phyloP scores from a whole-genome alignment of 2,888 invertebrate species.

The Cabera pusaria region DNA sequence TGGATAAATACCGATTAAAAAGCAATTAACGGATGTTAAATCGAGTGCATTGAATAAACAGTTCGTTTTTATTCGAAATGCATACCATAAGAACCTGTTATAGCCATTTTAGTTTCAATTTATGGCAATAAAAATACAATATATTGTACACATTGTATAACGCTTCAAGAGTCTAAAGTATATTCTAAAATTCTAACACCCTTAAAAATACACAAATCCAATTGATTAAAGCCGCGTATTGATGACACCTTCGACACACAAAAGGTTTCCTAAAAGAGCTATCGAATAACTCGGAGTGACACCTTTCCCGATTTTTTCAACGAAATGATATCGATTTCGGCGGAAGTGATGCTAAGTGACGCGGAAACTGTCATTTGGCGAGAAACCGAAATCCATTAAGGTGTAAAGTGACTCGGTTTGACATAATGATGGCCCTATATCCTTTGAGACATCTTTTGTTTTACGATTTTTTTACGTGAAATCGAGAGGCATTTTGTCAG shows the following conservation, averaged over 20 bases:
- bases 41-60: no score
- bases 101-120: no score
- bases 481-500: slow-evolving; percentile 14
- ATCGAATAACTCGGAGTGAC: slow-evolving; percentile 35
- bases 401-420: slow-evolving; percentile 68
- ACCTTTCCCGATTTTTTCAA: slow-evolving; percentile 63
- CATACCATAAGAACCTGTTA: no score
- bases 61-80: no score
- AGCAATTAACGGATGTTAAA: no score
- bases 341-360: slow-evolving; percentile 75
- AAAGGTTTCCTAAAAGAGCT: slow-evolving; percentile 35
- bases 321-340: slow-evolving; percentile 75
- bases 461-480: slow-evolving; percentile 28
- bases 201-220: slow-evolving; percentile 14
- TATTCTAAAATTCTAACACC: slow-evolving; percentile 3
- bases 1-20: no score
- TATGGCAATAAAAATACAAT: no score
- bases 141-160: no score
- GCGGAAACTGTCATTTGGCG: slow-evolving; percentile 75
- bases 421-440: slow-evolving; percentile 53
- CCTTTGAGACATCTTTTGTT: slow-evolving; percentile 37
- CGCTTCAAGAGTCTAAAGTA: no score
- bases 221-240: slow-evolving; percentile 17
- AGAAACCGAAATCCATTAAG: slow-evolving; percentile 67
- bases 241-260: slow-evolving; percentile 24